phyloP scores from a whole-genome alignment of 2,113 vertebrate genomes.

The Gila orcuttii region DNA sequence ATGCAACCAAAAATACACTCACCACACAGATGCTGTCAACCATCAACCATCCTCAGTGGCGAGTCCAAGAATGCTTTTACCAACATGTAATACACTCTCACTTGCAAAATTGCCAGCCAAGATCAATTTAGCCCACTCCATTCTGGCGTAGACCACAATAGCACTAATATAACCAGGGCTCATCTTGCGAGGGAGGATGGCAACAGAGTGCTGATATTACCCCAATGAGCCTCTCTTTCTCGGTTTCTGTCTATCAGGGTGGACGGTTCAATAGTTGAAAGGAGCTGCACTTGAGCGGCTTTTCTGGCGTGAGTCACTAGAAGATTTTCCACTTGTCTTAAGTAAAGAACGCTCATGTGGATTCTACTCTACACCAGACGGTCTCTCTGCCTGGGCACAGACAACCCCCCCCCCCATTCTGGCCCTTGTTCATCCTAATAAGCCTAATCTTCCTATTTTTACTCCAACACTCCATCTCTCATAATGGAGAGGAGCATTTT shows the following conservation, averaged over 20 bases:
- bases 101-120: constrained; percentile 45
- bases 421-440: constrained; percentile 53
- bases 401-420: constrained; percentile 25
- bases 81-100: constrained; percentile 37
- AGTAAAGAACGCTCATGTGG: neutral
- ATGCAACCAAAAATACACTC: constrained; percentile 35
- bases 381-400: constrained; percentile 20
- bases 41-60: constrained; percentile 29
- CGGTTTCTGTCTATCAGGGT: neutral
- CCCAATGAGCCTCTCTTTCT: constrained; percentile 24
- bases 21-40: neutral
- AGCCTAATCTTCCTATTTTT: constrained; percentile 59
- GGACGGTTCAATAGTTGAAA: neutral
- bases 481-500: constrained; percentile 57
- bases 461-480: constrained; percentile 48
- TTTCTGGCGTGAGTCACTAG: constrained; percentile 1
- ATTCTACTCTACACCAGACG: neutral
- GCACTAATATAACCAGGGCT: constrained; percentile 27
- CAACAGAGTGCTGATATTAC: constrained; percentile 40
- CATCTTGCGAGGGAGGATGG: neutral
- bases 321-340: constrained; percentile 32
- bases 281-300: constrained; percentile 6
- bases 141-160: constrained; percentile 21
- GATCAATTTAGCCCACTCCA: constrained; percentile 36
- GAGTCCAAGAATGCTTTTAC: constrained; percentile 38